Base-by-base conservation (phyloP, 2,113 vertebrate species). In the Phrynocephalus versicolor region DNA sequence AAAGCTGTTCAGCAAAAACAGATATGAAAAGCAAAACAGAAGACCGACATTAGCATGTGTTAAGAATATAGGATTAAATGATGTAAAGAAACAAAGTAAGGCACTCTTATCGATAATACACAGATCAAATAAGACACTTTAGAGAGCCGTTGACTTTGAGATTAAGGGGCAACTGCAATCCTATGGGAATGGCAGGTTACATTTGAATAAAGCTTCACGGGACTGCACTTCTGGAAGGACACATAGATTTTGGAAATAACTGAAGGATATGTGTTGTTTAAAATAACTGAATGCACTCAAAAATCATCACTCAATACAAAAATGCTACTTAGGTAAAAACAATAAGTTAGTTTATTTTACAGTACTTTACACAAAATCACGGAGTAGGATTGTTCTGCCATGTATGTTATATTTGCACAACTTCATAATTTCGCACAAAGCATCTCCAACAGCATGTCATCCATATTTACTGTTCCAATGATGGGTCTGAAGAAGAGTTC, bases 401-500 rank as follows among this genome's bases (percentile, higher is more conserved):
- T 78, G 45, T 21, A 87, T 39, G 84, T 86, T 82, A 89, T 76
- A 35, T 51, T 51, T 8, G 64, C 39, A 88, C 41, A 2, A 21
- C 71, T 92, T 94, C 84, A 95, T 92, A 97, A 96, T 91, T 98
- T 98, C 69, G 97, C 97, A 93, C 98, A 99, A 93, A 99, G 98
- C 98, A 99, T 99, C 94, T 99, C 98, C 95, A 99, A 96, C 85
- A 99, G 96, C 95, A 99, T 98, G 90, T 99, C 98, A 94, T 99
- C 99, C 96, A 99, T 99, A 95, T 97, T 98, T 84, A 99, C 97
- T 6, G 95, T 88, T 85, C 99, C 98, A 87, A 98, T 99, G 93
- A 99, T 96, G 55, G 98, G 98, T 89, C 97, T 98, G 94, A 99
- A 98, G 96, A 99, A 99, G 35, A 99, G 97, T 94, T 99, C 98